phyloP scores from a whole-genome alignment of 2,888 invertebrate species.

The Stenoptilia bipunctidactyla region DNA sequence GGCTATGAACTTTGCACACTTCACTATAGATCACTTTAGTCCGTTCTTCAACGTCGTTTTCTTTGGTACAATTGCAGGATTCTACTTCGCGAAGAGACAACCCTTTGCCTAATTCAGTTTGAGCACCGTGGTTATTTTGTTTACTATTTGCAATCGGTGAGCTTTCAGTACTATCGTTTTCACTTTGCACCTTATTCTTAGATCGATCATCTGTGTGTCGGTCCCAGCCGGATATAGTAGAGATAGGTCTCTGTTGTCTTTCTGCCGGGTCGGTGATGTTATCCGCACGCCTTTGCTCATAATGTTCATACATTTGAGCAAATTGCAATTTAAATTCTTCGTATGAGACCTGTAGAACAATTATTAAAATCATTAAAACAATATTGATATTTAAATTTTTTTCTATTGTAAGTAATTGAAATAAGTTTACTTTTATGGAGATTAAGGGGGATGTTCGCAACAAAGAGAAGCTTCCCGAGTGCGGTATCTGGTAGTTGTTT shows the following conservation, averaged over 20 bases:
- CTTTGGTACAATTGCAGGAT: constrained; percentile 35
- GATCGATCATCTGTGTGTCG: constrained; percentile 76
- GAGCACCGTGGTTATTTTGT: constrained; percentile 51
- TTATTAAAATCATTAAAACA: background rate
- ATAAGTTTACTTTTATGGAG: too few species aligned
- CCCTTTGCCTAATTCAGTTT: constrained; percentile 59
- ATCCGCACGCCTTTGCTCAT: constrained; percentile 93
- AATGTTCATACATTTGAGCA: constrained; percentile 97
- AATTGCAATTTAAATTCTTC: constrained; percentile 98
- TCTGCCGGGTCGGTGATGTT: constrained; percentile 96
- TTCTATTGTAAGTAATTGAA: too few species aligned
- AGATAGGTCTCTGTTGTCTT: constrained; percentile 92
- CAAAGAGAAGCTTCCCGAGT: too few species aligned
- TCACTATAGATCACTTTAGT: constrained; percentile 72
- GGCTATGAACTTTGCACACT: constrained; percentile 74
- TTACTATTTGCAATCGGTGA: constrained; percentile 28
- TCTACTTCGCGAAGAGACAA: constrained; percentile 54
- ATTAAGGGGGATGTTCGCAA: too few species aligned
- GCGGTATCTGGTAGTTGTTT: too few species aligned
- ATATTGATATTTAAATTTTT: too few species aligned
- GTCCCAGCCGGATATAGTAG: constrained; percentile 96
- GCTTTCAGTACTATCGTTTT: constrained; percentile 19
- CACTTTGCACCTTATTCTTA: constrained; percentile 26
- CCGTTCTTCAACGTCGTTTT: constrained; percentile 24
- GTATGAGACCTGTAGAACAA: constrained; percentile 83